Percentiles rank a stretch among this genome's conserved stretches.
Evolutionary conservation across 2,888 invertebrate genomes (phyloP).

Genomic region (Drosophila mercatorum): DNA sequence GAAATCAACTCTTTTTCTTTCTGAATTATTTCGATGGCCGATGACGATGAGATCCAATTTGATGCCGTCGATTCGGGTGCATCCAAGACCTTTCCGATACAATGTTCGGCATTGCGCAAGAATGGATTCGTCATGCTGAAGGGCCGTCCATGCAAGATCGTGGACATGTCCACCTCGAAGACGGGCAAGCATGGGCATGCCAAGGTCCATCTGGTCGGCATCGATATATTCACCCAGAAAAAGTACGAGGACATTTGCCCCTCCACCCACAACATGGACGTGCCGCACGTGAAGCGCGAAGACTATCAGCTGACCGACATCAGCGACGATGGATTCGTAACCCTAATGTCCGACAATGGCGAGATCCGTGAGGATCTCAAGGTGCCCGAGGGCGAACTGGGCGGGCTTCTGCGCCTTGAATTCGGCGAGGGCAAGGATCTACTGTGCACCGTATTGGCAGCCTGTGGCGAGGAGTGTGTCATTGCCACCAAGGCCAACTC

Average conservation of each 20-base stretch:
- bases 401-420: constrained; percentile 92
- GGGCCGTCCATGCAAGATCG: constrained; percentile 99
- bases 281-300: constrained; percentile 98
- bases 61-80: constrained; percentile 98
- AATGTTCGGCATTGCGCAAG: constrained; percentile 99
- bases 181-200: constrained; percentile 99
- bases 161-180: constrained; percentile 99
- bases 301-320: constrained; percentile 98
- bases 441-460: constrained; percentile 96
- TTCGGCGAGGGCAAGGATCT: constrained; percentile 95
- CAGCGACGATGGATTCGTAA: constrained; percentile 94
- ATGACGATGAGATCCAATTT: constrained; percentile 87
- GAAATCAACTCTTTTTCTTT: not conserved
- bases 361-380: constrained; percentile 98
- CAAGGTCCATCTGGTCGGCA: constrained; percentile 97
- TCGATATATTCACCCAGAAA: constrained; percentile 94
- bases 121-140: constrained; percentile 99
- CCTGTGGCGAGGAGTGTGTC: constrained; percentile 96
- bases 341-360: constrained; percentile 98
- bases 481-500: constrained; percentile 98
- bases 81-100: constrained; percentile 98
- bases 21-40: constrained; percentile 42
- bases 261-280: constrained; percentile 99
- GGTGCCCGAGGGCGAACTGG: constrained; percentile 97
- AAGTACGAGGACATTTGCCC: constrained; percentile 99